A percentile compares a stretch with the other conserved stretches of the same genome.
phyloP scores from a whole-genome alignment of 2,113 vertebrate species.

The Scomber colias region DNA sequence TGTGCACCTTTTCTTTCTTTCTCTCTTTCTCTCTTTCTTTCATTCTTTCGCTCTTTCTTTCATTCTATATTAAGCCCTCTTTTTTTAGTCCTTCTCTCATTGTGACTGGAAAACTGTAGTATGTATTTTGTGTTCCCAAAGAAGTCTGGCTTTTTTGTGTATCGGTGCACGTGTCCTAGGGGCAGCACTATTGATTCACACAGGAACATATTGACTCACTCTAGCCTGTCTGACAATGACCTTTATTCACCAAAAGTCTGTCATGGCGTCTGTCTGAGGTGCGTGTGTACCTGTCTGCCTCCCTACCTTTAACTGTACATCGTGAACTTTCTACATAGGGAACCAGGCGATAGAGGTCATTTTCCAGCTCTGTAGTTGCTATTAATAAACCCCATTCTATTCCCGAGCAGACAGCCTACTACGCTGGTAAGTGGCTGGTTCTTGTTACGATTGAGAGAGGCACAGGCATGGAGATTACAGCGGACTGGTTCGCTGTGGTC shows the following conservation, averaged over 20 bases:
- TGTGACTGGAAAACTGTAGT: not conserved
- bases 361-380: conserved; percentile 20
- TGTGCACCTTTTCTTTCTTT: not conserved
- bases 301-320: conserved; percentile 1
- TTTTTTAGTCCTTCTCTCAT: not conserved
- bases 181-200: conserved; percentile 50
- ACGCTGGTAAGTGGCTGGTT: conserved; percentile 58
- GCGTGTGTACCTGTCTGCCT: conserved; percentile 4
- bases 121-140: conserved; percentile 1
- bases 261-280: conserved; percentile 14
- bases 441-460: conserved; percentile 46
- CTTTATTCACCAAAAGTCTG: conserved; percentile 49
- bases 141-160: not conserved
- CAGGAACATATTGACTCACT: conserved; percentile 47
- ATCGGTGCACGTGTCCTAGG: conserved; percentile 10
- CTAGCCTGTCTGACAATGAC: conserved; percentile 53
- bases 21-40: not conserved
- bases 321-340: conserved; percentile 1
- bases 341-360: not conserved
- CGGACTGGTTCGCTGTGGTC: conserved; percentile 51
- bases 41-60: not conserved
- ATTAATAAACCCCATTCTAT: conserved; percentile 50
- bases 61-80: not conserved
- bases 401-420: conserved; percentile 34
- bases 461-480: conserved; percentile 65